phyloP scores from a whole-genome alignment of 2,113 vertebrate species.

The Tympanuchus pallidicinctus region DNA sequence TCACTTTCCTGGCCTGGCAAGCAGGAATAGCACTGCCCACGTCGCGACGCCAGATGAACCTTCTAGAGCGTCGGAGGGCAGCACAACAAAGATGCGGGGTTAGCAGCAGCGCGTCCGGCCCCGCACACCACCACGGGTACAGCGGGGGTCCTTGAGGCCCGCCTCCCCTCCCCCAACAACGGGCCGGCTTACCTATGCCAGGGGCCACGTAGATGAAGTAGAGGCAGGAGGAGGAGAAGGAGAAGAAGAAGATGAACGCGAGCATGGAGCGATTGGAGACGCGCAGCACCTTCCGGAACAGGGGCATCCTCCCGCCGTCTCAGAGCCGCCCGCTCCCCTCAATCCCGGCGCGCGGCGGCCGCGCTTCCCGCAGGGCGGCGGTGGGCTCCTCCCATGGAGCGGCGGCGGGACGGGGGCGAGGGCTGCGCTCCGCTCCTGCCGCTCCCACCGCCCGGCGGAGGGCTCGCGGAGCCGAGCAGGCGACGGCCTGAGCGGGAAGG shows the following conservation, averaged over 20 bases:
- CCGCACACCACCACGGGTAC: background rate
- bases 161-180: background rate
- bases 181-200: constrained; percentile 87
- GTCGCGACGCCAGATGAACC: constrained; percentile 35
- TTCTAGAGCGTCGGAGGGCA: constrained; percentile 39
- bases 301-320: constrained; percentile 81
- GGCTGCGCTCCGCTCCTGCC: background rate
- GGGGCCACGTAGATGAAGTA: constrained; percentile 97
- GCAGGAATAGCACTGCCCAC: background rate
- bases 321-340: constrained; percentile 17
- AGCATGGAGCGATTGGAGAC: constrained; percentile 93
- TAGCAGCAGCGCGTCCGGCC: background rate
- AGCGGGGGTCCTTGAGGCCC: background rate
- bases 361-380: no score
- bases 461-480: background rate
- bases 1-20: background rate
- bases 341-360: no score
- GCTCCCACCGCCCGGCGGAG: no score
- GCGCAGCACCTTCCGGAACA: constrained; percentile 87
- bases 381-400: no score
- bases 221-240: constrained; percentile 93
- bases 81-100: constrained; percentile 38
- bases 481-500: background rate
- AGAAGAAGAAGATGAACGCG: constrained; percentile 96
- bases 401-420: background rate